Evolutionary conservation across 2,113 vertebrate genomes (phyloP).

Genomic region (Arenaria interpres): DNA sequence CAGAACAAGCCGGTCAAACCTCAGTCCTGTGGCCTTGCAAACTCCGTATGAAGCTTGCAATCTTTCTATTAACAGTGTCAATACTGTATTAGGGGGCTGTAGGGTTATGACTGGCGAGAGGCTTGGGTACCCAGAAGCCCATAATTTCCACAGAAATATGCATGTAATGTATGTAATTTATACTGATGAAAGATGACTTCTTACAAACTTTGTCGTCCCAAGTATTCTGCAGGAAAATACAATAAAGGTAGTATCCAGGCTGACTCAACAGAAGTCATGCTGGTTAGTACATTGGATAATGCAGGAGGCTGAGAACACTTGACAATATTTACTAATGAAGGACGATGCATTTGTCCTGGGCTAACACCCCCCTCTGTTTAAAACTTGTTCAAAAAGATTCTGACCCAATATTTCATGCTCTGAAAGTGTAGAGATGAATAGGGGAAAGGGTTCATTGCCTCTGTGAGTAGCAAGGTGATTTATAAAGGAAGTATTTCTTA

Average conservation of each 20-base stretch:
- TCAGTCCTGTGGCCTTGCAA: background rate
- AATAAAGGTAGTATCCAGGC: background rate
- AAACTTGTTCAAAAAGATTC: background rate
- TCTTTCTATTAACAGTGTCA: background rate
- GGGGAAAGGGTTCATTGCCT: background rate
- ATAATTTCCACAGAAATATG: background rate
- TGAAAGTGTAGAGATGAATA: background rate
- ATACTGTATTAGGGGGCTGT: background rate
- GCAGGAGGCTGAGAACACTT: background rate
- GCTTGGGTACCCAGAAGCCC: background rate
- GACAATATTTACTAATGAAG: background rate
- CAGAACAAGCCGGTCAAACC: background rate
- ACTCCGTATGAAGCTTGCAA: background rate
- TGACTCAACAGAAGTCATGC: background rate
- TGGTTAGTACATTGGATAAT: background rate
- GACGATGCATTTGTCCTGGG: fast-evolving
- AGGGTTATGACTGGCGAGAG: background rate
- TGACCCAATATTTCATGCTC: background rate
- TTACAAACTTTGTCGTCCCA: background rate
- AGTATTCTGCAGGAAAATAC: background rate
- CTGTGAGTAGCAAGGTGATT: background rate
- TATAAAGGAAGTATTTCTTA: background rate
- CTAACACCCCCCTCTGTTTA: background rate
- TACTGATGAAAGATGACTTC: background rate
- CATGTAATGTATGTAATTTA: background rate